A percentile compares a stretch with the other conserved stretches of the same genome.
Conservation (phyloP, 2,113 vertebrate genomes). For the Paracanthobrama guichenoti region DNA sequence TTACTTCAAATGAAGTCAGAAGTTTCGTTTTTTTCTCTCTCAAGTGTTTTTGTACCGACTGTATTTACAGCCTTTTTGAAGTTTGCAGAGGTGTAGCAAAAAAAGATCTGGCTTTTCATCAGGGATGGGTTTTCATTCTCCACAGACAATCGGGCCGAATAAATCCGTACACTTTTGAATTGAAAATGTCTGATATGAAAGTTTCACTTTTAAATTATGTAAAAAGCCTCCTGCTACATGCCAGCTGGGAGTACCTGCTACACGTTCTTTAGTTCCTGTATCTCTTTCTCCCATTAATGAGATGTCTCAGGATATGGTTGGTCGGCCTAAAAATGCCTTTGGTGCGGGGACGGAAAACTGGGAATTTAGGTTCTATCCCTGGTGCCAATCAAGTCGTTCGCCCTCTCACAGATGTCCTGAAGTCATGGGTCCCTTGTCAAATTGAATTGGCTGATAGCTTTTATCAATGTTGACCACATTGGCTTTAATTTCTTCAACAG, state of each 20-base stretch:
- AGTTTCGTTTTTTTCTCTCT: slow-evolving; percentile 38
- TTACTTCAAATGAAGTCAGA: slow-evolving; percentile 60
- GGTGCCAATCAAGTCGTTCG: slow-evolving; percentile 65
- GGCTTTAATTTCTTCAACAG: slow-evolving; percentile 58
- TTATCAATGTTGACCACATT: slow-evolving; percentile 75
- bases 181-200: slow-evolving; percentile 39
- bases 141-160: slow-evolving; percentile 12
- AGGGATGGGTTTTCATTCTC: slow-evolving; percentile 26
- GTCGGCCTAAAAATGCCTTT: slow-evolving; percentile 58
- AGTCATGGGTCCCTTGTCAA: slow-evolving; percentile 65
- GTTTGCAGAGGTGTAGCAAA: slow-evolving; percentile 56
- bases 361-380: slow-evolving; percentile 33
- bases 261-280: slow-evolving; percentile 15
- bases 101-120: slow-evolving; percentile 33
- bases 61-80: slow-evolving; percentile 71
- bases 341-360: slow-evolving; percentile 54
- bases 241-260: slow-evolving; percentile 37
- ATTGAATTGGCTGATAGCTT: slow-evolving; percentile 61
- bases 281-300: slow-evolving; percentile 53
- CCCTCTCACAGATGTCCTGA: slow-evolving; percentile 48
- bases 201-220: slow-evolving; percentile 52
- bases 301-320: slow-evolving; percentile 58
- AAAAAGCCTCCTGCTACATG: slow-evolving; percentile 33
- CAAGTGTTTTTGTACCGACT: slow-evolving; percentile 58
- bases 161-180: slow-evolving; percentile 21